Evolutionary conservation across 2,888 invertebrate genomes (phyloP), one percentile per base, ranked within the genome.

Genomic region (Trissolcus brochymenae): DNA sequence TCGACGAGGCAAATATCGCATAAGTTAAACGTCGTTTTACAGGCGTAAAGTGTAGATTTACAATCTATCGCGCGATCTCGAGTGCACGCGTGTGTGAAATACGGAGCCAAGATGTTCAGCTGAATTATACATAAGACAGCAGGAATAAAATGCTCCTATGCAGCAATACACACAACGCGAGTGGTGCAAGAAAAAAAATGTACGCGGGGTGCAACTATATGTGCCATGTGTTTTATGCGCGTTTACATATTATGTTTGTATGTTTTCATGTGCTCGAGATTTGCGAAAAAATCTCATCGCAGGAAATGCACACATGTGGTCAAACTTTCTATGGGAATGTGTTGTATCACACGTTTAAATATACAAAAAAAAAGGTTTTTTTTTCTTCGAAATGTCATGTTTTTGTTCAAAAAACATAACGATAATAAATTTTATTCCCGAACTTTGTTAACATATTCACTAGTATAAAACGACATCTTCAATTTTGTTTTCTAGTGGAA

Each of bases 61-160:
- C 43, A 53, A 62, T 87, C 84, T 86, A 75, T 82, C 80, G 81
- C 80, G 79, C 21, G 51, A 51, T 51, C 51, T 51, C 19, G 7
- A 46, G 16, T 46, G 14, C 19, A 21, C 79, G 80, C 78, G 83
- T 84, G 83, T 84, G 83, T 85, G 82, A 84, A 80, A 81, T 84
- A 83, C 84, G 82, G 82, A 79, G 82, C 82, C 80, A 80, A 82
- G 79, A 79, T 81, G 83, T 84, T 82, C 81, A 84, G 83, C 86
- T 87, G 87, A 87, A 87, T 87, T 87, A 87, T 85, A 87, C 87
- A 87, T 87, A 86, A 87, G 87, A 84, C 84, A 80, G 81, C 80
- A 79, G 76, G 82, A 84, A 86, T 86, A 84, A 86, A 86, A 85
- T 86, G 84, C 86, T 82, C 84, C 84, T 16, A 51, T 14, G 13